These are phyloP conservation scores for Plectrocnemia conspersa DNA, from an alignment of 1,140 invertebrate genomes.

Conservation along the genomic window DNA sequence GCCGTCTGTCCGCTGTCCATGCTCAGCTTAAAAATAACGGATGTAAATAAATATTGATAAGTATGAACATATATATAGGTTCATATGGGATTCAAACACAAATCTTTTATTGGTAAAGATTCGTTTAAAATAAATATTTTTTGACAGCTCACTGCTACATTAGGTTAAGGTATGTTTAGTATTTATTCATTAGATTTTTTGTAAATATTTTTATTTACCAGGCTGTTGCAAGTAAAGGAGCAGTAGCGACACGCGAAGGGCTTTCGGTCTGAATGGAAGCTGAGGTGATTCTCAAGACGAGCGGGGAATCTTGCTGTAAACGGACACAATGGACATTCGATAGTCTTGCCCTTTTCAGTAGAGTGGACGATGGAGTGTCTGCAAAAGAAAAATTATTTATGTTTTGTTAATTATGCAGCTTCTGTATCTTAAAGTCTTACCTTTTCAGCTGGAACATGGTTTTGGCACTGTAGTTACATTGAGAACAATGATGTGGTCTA, in stretches of 20 bases:
- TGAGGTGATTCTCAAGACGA: constrained; percentile 72
- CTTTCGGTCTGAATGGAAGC: constrained; percentile 72
- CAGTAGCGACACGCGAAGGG: constrained; percentile 85
- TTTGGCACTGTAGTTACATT: constrained; percentile 62
- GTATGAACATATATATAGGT: too few relatives aligned
- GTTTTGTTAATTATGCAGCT: too few relatives aligned
- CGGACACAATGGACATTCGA: constrained; percentile 59
- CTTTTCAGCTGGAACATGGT: constrained; percentile 59
- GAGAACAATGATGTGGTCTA: constrained; percentile 56
- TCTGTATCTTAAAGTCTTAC: constrained; percentile 41
- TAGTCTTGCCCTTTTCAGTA: constrained; percentile 53
- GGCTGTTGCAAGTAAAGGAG: constrained; percentile 68
- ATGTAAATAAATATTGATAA: too few relatives aligned
- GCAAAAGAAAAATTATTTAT: constrained; percentile 35
- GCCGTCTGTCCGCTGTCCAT: too few relatives aligned
- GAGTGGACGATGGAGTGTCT: constrained; percentile 55
- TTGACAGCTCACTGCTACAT: too few relatives aligned
- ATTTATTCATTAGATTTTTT: too few relatives aligned
- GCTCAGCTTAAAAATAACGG: too few relatives aligned
- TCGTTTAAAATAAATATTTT: too few relatives aligned
- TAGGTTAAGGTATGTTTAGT: too few relatives aligned
- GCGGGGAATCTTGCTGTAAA: constrained; percentile 63
- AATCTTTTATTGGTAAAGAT: too few relatives aligned
- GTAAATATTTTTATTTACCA: constrained; percentile 51
- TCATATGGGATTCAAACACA: too few relatives aligned